Conservation (phyloP, 2,888 invertebrate genomes). For the Cephus pygmeus region DNA sequence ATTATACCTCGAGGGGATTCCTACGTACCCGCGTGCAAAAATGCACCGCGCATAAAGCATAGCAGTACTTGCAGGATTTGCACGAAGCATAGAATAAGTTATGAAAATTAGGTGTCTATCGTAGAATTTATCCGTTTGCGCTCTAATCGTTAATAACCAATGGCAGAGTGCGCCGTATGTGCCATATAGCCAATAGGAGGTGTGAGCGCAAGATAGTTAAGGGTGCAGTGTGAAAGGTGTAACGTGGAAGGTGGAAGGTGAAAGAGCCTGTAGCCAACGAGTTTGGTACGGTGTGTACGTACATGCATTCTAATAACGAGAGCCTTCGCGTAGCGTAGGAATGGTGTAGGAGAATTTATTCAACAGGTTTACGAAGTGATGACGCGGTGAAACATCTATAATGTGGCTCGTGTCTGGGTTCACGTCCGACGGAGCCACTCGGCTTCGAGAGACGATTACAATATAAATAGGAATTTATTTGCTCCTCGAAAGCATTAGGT, state of each 20-base stretch:
- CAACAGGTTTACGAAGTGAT: slow-evolving; percentile 62
- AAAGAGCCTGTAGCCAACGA: slow-evolving; percentile 4
- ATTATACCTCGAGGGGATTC: neutral
- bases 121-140: neutral
- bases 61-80: neutral
- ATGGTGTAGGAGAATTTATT: slow-evolving; percentile 45
- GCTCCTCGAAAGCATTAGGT: slow-evolving; percentile 54
- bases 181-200: neutral
- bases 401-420: slow-evolving; percentile 51
- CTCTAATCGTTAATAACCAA: neutral
- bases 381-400: slow-evolving; percentile 59
- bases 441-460: slow-evolving; percentile 48
- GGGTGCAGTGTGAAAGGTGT: neutral
- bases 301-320: neutral
- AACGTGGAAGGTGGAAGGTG: neutral
- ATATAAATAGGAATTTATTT: slow-evolving; percentile 63
- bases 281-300: neutral
- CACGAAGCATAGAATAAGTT: neutral
- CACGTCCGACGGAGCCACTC: slow-evolving; percentile 15
- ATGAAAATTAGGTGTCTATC: neutral
- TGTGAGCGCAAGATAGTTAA: neutral
- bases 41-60: neutral
- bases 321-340: slow-evolving; percentile 3
- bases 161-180: neutral
- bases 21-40: neutral